Base-by-base conservation (phyloP, 2,888 invertebrate species). In the Eupsilia transversa region DNA sequence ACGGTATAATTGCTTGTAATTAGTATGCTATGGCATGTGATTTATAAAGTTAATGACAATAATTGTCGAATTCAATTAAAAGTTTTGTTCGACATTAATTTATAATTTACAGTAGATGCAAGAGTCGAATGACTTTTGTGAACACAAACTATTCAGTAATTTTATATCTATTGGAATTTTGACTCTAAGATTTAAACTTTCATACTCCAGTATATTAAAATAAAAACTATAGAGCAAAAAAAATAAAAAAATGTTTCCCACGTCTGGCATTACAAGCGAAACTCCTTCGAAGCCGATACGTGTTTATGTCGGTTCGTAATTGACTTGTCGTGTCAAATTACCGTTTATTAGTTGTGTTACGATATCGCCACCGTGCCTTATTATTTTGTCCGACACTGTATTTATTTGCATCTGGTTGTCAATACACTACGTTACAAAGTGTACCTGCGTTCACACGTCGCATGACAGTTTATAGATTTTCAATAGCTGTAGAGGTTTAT, bases 301-400 rank as follows among this genome's bases (percentile, higher is more conserved):
- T 93, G 93, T 94, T 95, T 95, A 94, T 93, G 95, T 95, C 92
- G 90, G 91, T 85, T 92, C 90, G 89, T 95, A 95, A 96, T 96
- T 96, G 95, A 95, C 95, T 94, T 95, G 96, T 95, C 95, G 95
- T 94, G 94, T 94, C 93, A 94, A 95, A 96, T 96, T 94, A 95
- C 94, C 92, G 92, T 94, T 95, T 94, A 95, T 96, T 95, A 95
- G 91, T 92, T 91, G 91, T 92, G 93, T 95, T 95, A 93, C 95
- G 94, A 94, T 94, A 94, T 92, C 91, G 90, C 89, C 91, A 89
- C 89, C 75, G 91, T 92, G 91, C 79, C 93, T 92, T 92, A 93
- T 95, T 95, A 95, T 93, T 92, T 92, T 89, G 91, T 91, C 87
- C 90, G 87, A 88, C 90, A 89, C 91, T 93, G 89, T 93, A 93